Percentiles rank a stretch among this genome's conserved stretches.
Evolutionary conservation across 1,140 invertebrate genomes (phyloP).

Genomic region (Himalopsyche phryganea): DNA sequence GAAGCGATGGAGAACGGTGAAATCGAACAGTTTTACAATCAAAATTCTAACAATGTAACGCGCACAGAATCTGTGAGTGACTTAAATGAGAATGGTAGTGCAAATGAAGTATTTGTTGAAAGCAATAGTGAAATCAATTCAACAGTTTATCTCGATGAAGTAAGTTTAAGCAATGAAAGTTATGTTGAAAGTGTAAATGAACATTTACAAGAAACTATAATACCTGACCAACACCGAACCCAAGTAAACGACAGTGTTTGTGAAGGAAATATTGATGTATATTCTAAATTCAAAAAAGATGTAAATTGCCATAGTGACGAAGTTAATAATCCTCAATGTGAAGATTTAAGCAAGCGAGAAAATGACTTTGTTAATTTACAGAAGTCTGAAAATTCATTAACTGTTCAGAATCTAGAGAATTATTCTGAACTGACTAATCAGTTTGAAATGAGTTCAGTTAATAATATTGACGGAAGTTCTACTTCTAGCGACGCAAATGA

Average conservation of each 20-base stretch:
- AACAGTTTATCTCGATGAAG: background rate
- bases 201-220: background rate
- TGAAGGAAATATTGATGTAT: no score
- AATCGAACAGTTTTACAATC: conserved; percentile 3
- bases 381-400: no score
- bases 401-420: background rate
- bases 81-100: background rate
- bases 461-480: background rate
- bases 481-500: background rate
- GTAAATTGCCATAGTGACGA: no score
- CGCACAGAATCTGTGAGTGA: background rate
- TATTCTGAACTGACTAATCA: background rate
- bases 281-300: no score
- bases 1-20: conserved; percentile 27
- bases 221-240: background rate
- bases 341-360: no score
- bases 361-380: no score
- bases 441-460: conserved; percentile 3
- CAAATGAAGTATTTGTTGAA: background rate
- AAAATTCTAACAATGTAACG: background rate
- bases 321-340: no score
- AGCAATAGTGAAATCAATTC: background rate
- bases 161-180: background rate
- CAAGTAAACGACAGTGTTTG: no score
- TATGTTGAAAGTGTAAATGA: background rate